Evolutionary conservation across 2,888 invertebrate genomes (phyloP).

Genomic region (Lamproptera curius): DNA sequence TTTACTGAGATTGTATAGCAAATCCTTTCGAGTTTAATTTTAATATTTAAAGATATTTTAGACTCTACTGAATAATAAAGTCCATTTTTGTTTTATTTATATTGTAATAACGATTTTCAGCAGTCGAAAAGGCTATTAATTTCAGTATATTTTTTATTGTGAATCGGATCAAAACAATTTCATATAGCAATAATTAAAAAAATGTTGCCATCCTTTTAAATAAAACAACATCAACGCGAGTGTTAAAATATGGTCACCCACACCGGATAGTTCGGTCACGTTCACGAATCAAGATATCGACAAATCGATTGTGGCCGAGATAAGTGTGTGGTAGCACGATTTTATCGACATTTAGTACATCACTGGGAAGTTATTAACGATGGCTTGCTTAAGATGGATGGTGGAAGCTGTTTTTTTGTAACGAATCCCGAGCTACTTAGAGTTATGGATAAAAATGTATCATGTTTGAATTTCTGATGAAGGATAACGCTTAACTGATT

Average conservation of each 20-base stretch:
- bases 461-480: constrained; percentile 42
- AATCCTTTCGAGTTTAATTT: too few species aligned
- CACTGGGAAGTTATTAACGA: constrained; percentile 47
- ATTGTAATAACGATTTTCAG: too few species aligned
- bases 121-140: too few species aligned
- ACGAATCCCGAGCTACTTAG: constrained; percentile 2
- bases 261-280: constrained; percentile 25
- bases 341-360: constrained; percentile 50
- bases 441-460: constrained; percentile 13
- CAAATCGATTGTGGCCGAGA: constrained; percentile 46
- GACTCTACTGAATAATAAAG: too few species aligned
- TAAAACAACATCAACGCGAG: neutral
- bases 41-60: too few species aligned
- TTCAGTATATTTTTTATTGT: too few species aligned
- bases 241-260: constrained; percentile 11
- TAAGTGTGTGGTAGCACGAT: constrained; percentile 48
- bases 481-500: constrained; percentile 43
- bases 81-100: too few species aligned
- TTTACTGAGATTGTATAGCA: too few species aligned
- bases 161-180: too few species aligned
- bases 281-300: constrained; percentile 44
- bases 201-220: neutral
- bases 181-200: too few species aligned
- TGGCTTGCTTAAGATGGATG: constrained; percentile 47
- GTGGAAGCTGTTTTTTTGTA: constrained; percentile 30